phyloP scores from a whole-genome alignment of 2,797 vertebrate species.

The Acestrorhynchus altus region DNA sequence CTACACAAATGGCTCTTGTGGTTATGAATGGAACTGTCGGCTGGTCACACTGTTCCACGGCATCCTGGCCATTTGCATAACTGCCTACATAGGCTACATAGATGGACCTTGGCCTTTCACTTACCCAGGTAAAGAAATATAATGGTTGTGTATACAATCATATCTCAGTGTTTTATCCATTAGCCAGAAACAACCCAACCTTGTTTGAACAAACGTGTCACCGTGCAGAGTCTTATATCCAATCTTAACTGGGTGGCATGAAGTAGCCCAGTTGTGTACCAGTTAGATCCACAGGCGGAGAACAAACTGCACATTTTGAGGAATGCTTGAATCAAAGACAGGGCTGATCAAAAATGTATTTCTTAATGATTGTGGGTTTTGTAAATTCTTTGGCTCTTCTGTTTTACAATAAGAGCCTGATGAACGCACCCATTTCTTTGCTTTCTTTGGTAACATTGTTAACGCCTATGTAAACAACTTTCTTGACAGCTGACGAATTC shows the following conservation, averaged over 20 bases:
- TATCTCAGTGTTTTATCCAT: neutral
- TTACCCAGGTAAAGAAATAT: slow-evolving; percentile 83
- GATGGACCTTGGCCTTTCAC: slow-evolving; percentile 96
- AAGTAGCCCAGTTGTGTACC: neutral
- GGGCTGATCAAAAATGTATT: neutral
- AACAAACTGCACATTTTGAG: neutral
- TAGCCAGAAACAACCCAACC: neutral
- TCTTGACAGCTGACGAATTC: too few species aligned
- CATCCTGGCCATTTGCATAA: slow-evolving; percentile 87
- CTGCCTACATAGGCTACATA: slow-evolving; percentile 91
- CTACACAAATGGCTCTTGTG: slow-evolving; percentile 76
- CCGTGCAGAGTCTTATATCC: too few species aligned
- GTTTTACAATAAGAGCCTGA: neutral
- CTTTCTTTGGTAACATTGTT: too few species aligned
- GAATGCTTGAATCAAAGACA: neutral
- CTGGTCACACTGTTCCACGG: slow-evolving; percentile 92
- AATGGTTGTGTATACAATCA: neutral
- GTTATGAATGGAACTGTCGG: slow-evolving; percentile 93
- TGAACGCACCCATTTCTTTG: neutral
- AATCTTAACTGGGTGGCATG: neutral
- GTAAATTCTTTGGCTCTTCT: neutral
- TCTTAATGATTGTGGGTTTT: neutral
- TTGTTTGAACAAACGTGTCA: too few species aligned
- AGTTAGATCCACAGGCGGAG: neutral
- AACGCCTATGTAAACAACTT: too few species aligned